Percentiles rank a stretch among this genome's conserved stretches.
phyloP scores from a whole-genome alignment of 2,888 invertebrate genomes.

The Malachius bipustulatus region DNA sequence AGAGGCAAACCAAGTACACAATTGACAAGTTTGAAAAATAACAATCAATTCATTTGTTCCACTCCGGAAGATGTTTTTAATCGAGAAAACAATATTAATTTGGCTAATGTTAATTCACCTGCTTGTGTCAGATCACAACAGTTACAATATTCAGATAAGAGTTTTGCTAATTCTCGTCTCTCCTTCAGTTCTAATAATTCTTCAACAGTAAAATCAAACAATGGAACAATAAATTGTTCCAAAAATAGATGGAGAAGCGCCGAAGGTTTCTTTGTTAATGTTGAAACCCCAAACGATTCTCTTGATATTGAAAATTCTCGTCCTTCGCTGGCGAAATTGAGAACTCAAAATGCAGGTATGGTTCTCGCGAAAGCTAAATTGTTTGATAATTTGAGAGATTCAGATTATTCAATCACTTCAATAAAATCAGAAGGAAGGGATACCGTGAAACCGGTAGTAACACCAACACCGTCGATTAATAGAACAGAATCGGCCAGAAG shows the following conservation, averaged over 20 bases:
- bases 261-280: slow-evolving; percentile 31
- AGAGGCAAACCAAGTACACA: slow-evolving; percentile 42
- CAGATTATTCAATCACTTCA: slow-evolving; percentile 20
- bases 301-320: slow-evolving; percentile 48
- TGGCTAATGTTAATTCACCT: background rate
- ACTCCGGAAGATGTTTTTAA: background rate
- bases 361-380: slow-evolving; percentile 67
- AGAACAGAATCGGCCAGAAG: too few species aligned
- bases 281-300: slow-evolving; percentile 42
- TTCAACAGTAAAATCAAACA: too few species aligned
- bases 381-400: slow-evolving; percentile 44
- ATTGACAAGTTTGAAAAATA: slow-evolving; percentile 30
- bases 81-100: background rate
- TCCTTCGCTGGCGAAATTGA: slow-evolving; percentile 59
- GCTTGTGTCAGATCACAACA: background rate
- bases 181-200: too few species aligned
- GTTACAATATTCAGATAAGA: too few species aligned
- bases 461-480: too few species aligned
- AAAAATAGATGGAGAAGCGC: slow-evolving; percentile 32
- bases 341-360: slow-evolving; percentile 67
- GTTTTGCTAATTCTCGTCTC: background rate
- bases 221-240: background rate
- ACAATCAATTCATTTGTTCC: background rate
- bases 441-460: too few species aligned
- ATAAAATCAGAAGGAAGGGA: slow-evolving; percentile 6